Percentiles rank a stretch among this genome's conserved stretches.
Conservation (phyloP, 2,888 invertebrate genomes). For the Taphrorychus bicolor region DNA sequence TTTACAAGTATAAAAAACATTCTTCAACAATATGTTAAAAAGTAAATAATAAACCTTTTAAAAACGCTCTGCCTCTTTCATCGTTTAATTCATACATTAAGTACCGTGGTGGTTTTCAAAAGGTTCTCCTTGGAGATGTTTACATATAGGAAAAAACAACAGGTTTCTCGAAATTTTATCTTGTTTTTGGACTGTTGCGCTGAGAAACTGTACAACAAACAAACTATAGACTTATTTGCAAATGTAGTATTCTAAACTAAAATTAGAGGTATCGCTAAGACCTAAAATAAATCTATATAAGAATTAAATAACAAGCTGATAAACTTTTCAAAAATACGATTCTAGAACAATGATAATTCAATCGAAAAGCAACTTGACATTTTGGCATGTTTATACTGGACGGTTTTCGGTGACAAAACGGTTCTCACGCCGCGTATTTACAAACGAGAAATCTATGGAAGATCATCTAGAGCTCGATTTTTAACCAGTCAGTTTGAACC, state of each 20-base stretch:
- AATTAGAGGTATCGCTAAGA: not conserved
- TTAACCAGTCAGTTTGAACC: not conserved
- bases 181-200: too few relatives aligned
- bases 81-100: slow-evolving; percentile 7
- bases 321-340: slow-evolving; percentile 52
- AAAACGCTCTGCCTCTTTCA: slow-evolving; percentile 7
- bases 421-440: not conserved
- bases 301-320: slow-evolving; percentile 54
- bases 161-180: too few relatives aligned
- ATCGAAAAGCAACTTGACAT: slow-evolving; percentile 39
- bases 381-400: slow-evolving; percentile 45
- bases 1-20: slow-evolving; percentile 52
- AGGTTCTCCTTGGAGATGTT: not conserved
- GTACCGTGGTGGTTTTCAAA: slow-evolving; percentile 8
- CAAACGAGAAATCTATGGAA: not conserved
- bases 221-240: not conserved
- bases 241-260: not conserved
- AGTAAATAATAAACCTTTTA: slow-evolving; percentile 17
- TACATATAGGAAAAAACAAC: too few relatives aligned
- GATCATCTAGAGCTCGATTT: not conserved
- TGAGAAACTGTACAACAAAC: too few relatives aligned
- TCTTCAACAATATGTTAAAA: slow-evolving; percentile 43
- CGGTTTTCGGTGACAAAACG: slow-evolving; percentile 37
- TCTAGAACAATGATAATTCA: slow-evolving; percentile 39
- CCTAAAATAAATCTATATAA: slow-evolving; percentile 50